Percentiles rank a stretch among this genome's conserved stretches.
Evolutionary conservation across 2,888 invertebrate species (phyloP).

Genomic region (Crioceris asparagi): DNA sequence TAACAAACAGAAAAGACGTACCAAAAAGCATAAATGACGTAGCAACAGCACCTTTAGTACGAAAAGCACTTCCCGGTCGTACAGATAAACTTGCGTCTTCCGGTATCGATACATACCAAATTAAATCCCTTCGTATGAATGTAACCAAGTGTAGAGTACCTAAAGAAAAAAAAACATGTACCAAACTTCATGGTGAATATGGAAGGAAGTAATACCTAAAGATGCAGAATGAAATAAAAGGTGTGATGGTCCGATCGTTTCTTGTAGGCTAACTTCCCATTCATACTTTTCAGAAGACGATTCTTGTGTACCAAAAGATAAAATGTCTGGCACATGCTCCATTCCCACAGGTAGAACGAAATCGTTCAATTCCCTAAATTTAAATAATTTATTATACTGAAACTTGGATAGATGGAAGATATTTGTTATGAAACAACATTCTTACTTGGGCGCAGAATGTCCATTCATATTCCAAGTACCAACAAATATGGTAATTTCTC

Average conservation of each 20-base stretch:
- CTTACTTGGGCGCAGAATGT: constrained; percentile 68
- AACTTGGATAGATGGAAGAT: too few species aligned
- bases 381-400: constrained; percentile 9
- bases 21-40: constrained; percentile 90
- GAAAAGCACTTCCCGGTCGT: constrained; percentile 78
- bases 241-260: constrained; percentile 88
- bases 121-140: constrained; percentile 81
- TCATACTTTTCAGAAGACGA: constrained; percentile 77
- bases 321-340: constrained; percentile 80
- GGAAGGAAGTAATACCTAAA: constrained; percentile 44
- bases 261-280: constrained; percentile 86
- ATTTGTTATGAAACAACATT: too few species aligned
- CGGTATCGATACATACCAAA: constrained; percentile 92
- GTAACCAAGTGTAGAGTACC: constrained; percentile 80
- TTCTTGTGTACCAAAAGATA: constrained; percentile 90
- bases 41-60: constrained; percentile 92
- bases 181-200: not conserved
- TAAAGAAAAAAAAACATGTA: constrained; percentile 23
- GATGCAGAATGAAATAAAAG: constrained; percentile 77
- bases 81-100: constrained; percentile 83
- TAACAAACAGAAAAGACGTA: constrained; percentile 88
- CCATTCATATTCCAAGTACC: constrained; percentile 98
- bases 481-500: constrained; percentile 78
- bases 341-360: constrained; percentile 79
- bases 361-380: constrained; percentile 69